A percentile compares a stretch with the other conserved stretches of the same genome.
Evolutionary conservation across 2,797 vertebrate species (phyloP).

Genomic region (Spatula versicolor): DNA sequence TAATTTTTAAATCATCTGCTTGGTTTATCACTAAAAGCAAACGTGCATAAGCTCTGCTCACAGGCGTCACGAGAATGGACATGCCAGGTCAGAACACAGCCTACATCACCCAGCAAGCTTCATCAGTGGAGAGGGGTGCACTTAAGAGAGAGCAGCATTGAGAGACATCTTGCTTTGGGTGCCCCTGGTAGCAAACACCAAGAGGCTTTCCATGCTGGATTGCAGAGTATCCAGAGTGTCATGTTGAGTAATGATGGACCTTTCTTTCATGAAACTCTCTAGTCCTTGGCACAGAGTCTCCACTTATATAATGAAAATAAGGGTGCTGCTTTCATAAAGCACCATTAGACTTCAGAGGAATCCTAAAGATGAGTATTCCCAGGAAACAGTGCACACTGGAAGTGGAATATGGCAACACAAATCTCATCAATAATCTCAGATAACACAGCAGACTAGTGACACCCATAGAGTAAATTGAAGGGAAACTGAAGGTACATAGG

Average conservation of each 20-base stretch:
- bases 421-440: neutral
- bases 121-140: neutral
- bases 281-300: neutral
- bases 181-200: neutral
- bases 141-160: neutral
- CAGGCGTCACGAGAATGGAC: neutral
- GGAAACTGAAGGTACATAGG: neutral
- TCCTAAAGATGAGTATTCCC: neutral
- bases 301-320: neutral
- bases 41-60: accelerated
- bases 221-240: neutral
- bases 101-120: neutral
- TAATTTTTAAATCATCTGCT: neutral
- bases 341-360: neutral
- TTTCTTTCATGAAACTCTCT: neutral
- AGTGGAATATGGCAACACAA: neutral
- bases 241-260: neutral
- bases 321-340: neutral
- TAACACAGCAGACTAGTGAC: neutral
- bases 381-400: neutral
- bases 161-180: neutral
- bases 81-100: neutral
- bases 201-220: neutral
- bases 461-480: neutral
- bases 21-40: neutral